Conservation (phyloP, 2,113 vertebrate species). For the Strix uralensis region DNA sequence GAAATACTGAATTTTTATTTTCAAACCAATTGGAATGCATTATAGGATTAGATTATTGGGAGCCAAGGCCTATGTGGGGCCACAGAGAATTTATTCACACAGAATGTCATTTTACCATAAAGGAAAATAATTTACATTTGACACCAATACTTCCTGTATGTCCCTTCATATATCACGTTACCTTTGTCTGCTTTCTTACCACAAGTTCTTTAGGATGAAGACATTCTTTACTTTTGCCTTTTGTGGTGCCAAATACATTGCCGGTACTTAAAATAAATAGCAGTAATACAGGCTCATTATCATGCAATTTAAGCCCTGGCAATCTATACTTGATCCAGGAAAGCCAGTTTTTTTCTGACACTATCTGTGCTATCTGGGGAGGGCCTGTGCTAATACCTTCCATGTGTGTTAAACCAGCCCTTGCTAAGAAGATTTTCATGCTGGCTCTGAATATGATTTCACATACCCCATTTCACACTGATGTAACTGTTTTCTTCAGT, state of each 20-base stretch:
- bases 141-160: background rate
- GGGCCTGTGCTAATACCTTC: conserved; percentile 51
- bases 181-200: background rate
- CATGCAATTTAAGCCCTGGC: conserved; percentile 39
- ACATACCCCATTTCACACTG: background rate
- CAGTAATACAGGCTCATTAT: conserved; percentile 41
- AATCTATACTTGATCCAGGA: conserved; percentile 2
- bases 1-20: background rate
- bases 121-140: background rate
- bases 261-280: conserved; percentile 47
- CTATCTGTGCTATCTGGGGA: conserved; percentile 53
- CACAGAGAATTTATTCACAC: background rate
- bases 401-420: conserved; percentile 46
- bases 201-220: background rate
- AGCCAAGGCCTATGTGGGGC: background rate
- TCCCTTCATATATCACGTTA: background rate
- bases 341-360: conserved; percentile 47
- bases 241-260: background rate
- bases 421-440: conserved; percentile 12
- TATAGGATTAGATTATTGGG: background rate
- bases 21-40: background rate
- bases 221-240: conserved; percentile 10
- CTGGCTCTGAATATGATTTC: conserved; percentile 17
- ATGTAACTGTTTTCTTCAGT: conserved; percentile 12
- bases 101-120: background rate